Evolutionary conservation across 2,888 invertebrate species (phyloP).

Genomic region (Drosophila nigricruria): DNA sequence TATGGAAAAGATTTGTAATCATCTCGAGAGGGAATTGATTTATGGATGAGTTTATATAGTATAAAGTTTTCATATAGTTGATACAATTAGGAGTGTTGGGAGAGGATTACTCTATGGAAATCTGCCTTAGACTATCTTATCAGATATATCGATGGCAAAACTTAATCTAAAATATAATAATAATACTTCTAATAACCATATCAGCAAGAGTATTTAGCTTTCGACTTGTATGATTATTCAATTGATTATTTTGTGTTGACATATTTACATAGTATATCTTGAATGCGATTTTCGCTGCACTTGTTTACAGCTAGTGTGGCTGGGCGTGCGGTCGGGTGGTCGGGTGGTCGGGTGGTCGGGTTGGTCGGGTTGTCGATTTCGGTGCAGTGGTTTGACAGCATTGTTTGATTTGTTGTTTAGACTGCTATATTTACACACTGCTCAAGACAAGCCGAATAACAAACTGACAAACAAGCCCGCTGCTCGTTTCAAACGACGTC

Average conservation of each 20-base stretch:
- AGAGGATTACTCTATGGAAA: too few species aligned
- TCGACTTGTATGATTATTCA: background rate
- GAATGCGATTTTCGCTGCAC: conserved; percentile 15
- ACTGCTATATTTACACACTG: conserved; percentile 40
- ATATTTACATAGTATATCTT: conserved; percentile 10
- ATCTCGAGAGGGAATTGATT: background rate
- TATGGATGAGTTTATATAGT: background rate
- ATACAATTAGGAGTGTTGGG: too few species aligned
- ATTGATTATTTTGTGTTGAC: conserved; percentile 4
- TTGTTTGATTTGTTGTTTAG: conserved; percentile 36
- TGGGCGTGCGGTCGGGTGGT: background rate
- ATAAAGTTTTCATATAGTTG: background rate
- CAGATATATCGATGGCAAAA: too few species aligned
- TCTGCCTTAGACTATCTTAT: too few species aligned
- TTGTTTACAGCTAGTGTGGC: background rate
- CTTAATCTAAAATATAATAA: background rate
- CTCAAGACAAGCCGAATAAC: conserved; percentile 26
- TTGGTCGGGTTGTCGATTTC: background rate
- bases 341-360: background rate
- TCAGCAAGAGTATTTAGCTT: background rate
- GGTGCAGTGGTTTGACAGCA: conserved; percentile 24
- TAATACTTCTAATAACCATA: background rate
- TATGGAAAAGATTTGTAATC: background rate
- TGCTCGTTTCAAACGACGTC: conserved; percentile 31
- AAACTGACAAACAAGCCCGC: conserved; percentile 20